phyloP scores from a whole-genome alignment of 2,888 invertebrate species.

The Amphipoea oculea region DNA sequence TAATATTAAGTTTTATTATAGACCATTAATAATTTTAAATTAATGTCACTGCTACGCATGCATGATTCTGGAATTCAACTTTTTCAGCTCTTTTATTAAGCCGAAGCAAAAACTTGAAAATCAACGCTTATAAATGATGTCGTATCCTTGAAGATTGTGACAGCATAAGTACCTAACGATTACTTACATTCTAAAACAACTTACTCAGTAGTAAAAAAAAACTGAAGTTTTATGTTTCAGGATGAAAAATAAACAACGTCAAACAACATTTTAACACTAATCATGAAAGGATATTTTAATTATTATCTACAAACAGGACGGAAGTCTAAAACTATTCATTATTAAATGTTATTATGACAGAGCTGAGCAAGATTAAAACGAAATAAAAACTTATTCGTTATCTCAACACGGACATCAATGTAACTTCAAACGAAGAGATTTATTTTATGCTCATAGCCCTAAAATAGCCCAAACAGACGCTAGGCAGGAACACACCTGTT shows the following conservation, averaged over 20 bases:
- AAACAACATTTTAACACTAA: slow-evolving; percentile 17
- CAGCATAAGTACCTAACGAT: background rate
- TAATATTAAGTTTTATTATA: background rate
- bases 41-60: background rate
- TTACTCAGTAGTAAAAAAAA: background rate
- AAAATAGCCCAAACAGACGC: slow-evolving; percentile 68
- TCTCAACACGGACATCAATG: slow-evolving; percentile 79
- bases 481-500: slow-evolving; percentile 82
- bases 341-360: slow-evolving; percentile 52
- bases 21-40: background rate
- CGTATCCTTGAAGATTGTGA: background rate
- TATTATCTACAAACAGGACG: slow-evolving; percentile 54
- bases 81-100: background rate
- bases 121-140: background rate
- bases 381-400: slow-evolving; percentile 78
- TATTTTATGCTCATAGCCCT: slow-evolving; percentile 74
- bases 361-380: slow-evolving; percentile 67
- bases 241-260: slow-evolving; percentile 5
- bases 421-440: slow-evolving; percentile 83
- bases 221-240: background rate
- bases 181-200: background rate
- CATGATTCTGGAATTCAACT: background rate
- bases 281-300: slow-evolving; percentile 39
- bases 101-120: background rate
- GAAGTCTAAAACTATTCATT: slow-evolving; percentile 59